Conservation (phyloP, 2,888 invertebrate genomes). For the Leuctra nigra region DNA sequence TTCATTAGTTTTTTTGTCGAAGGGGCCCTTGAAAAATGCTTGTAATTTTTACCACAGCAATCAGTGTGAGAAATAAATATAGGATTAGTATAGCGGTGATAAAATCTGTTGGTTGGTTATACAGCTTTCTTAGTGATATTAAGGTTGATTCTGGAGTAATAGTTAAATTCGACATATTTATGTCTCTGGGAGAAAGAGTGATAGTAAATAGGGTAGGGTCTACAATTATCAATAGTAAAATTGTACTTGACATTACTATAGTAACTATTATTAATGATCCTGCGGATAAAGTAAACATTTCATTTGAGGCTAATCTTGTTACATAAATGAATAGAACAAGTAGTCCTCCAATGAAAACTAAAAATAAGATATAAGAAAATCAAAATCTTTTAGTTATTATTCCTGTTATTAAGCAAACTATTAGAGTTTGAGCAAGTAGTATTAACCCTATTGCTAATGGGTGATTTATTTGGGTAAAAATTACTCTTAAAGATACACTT, state of each 20-base stretch:
- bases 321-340: conserved; percentile 60
- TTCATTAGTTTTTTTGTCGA: conserved; percentile 37
- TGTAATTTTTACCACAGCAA: conserved; percentile 52
- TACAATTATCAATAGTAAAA: background rate
- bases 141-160: background rate
- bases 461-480: conserved; percentile 40
- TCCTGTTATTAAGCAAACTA: conserved; percentile 43
- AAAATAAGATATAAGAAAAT: background rate
- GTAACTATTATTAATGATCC: background rate
- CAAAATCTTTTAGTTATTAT: conserved; percentile 44
- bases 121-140: conserved; percentile 44
- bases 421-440: conserved; percentile 47
- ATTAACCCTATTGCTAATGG: conserved; percentile 50
- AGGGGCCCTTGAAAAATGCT: conserved; percentile 49
- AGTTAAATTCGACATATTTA: background rate
- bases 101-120: conserved; percentile 46
- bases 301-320: conserved; percentile 54
- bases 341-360: conserved; percentile 45
- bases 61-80: conserved; percentile 53
- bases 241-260: background rate
- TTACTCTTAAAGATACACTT: conserved; percentile 39
- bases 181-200: no score
- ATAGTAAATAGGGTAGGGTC: no score
- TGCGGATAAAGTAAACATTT: conserved; percentile 46
- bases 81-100: conserved; percentile 49